A percentile compares a stretch with the other conserved stretches of the same genome.
phyloP scores from a whole-genome alignment of 2,797 vertebrate species.

The Bradypus variegatus region DNA sequence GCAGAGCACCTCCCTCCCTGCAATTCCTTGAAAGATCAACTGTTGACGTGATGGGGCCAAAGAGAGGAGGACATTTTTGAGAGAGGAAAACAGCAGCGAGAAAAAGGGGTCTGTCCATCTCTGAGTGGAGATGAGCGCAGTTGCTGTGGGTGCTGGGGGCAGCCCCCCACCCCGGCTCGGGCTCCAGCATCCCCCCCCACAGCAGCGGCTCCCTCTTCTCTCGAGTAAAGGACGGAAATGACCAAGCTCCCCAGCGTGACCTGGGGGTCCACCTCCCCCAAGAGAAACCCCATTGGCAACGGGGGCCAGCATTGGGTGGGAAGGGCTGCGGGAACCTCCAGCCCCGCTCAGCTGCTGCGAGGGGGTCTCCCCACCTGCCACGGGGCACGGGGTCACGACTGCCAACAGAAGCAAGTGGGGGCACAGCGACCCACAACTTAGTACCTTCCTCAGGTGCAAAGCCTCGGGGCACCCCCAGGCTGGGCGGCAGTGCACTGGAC shows the following conservation, averaged over 20 bases:
- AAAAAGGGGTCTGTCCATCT: not conserved
- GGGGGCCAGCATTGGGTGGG: not conserved
- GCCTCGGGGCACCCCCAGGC: not conserved
- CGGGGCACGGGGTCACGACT: too few relatives aligned
- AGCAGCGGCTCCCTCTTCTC: not conserved
- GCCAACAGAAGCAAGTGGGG: not conserved
- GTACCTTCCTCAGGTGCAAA: not conserved
- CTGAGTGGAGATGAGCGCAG: not conserved
- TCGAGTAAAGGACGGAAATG: not conserved
- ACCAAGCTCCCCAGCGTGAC: too few relatives aligned
- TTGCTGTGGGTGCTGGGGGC: not conserved
- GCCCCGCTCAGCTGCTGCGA: too few relatives aligned
- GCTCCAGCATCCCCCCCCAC: not conserved
- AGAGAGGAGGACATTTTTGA: not conserved
- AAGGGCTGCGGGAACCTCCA: not conserved
- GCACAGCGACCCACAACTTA: too few relatives aligned
- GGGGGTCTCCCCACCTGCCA: too few relatives aligned
- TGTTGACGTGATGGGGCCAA: not conserved
- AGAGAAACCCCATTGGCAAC: too few relatives aligned
- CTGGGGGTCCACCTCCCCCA: not conserved
- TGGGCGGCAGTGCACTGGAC: not conserved
- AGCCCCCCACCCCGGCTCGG: not conserved
- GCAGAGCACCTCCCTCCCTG: too few relatives aligned
- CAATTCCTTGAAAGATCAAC: not conserved
- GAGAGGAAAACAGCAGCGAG: not conserved